phyloP scores from a whole-genome alignment of 2,113 vertebrate species.

The Xiphophorus maculatus region DNA sequence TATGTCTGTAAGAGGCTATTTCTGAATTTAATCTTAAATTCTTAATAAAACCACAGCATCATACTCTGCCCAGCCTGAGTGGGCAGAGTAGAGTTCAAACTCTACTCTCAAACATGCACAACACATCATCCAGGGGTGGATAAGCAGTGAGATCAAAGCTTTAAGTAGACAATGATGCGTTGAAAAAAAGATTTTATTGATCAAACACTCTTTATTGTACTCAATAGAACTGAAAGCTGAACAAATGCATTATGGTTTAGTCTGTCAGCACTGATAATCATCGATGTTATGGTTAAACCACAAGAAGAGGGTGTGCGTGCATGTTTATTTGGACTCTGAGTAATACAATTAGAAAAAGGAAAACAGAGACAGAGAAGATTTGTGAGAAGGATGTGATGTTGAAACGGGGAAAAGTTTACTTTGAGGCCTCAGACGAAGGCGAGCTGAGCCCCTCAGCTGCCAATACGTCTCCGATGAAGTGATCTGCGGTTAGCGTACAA shows the following conservation, averaged over 20 bases:
- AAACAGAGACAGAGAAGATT: conserved; percentile 15
- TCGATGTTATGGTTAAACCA: conserved; percentile 25
- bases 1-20: no score
- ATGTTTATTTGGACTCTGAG: conserved; percentile 24
- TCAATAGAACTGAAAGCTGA: conserved; percentile 61
- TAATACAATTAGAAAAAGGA: conserved; percentile 21
- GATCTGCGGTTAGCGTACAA: conserved; percentile 15
- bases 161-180: background rate
- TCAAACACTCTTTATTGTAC: conserved; percentile 78
- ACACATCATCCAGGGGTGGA: background rate
- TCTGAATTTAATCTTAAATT: background rate
- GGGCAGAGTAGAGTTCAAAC: no score
- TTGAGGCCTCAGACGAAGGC: conserved; percentile 63
- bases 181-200: conserved; percentile 40
- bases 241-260: conserved; percentile 51
- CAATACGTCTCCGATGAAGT: conserved; percentile 21
- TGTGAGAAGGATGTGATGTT: background rate
- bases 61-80: no score
- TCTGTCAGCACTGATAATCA: conserved; percentile 36
- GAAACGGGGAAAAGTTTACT: conserved; percentile 29
- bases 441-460: conserved; percentile 47
- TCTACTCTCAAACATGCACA: background rate
- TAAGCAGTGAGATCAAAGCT: background rate
- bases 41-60: background rate
- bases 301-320: conserved; percentile 21